Base-by-base conservation (phyloP, 2,113 vertebrate genomes). In the Canis aureus region DNA sequence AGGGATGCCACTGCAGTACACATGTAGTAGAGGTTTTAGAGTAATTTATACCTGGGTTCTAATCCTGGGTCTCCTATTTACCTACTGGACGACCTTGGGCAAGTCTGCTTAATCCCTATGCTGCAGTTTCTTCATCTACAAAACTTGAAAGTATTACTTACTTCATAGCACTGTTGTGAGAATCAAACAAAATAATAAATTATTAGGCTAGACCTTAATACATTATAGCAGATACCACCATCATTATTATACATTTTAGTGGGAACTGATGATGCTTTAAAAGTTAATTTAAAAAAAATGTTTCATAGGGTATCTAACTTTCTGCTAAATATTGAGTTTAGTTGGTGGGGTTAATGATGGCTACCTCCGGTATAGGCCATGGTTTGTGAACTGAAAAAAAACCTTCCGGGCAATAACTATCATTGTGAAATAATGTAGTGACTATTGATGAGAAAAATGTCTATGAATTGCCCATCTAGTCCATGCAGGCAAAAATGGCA, bases 181-280 rank as follows among this genome's bases (percentile, higher is more conserved):
- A 71, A 60, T 81, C 73, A 91, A 79, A 62, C 32, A 82, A 95
- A 59, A 79, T 69, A 94, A 66, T 27, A 38, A 87, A 38, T 89
- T 38, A 60, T 6, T 62, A 51, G n/a, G n/a, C n/a, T 71, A 60
- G 22, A 27, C 43, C 74, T 79, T 62, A 84, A 74, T 57, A 89
- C 79, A 73, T 79, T 79, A 51, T 1, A 87, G 22, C 60, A 16
- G 32, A 51, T 38, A 87, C 12, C n/a, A 38, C 2, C 13, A 60
- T 25, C 35, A 12, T 49, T 11, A 29, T 57, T 69, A 53, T 4
- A 60, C 10, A 10, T 32, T 67, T 89, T 89, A 92, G 91, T 76
- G 53, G 84, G 49, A 9, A 73, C 10, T 62, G 60, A 49, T 6
- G 35, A 35, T 51, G 25, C 71, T 92, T 96, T 86, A 85, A 91